A percentile compares a stretch with the other conserved stretches of the same genome.
Evolutionary conservation across 2,888 invertebrate genomes (phyloP).

Genomic region (Thereva unica): DNA sequence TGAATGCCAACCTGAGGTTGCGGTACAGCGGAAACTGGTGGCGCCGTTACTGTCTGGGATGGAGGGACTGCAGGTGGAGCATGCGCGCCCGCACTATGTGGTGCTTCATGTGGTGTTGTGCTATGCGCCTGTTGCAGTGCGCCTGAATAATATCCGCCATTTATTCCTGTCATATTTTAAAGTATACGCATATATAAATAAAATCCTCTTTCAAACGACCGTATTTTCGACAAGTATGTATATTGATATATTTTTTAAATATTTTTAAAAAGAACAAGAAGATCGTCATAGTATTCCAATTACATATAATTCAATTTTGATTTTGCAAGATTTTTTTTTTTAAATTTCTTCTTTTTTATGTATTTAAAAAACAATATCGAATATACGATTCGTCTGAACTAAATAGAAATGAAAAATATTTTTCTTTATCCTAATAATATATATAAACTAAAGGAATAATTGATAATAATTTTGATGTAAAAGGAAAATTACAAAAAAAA

Average conservation of each 20-base stretch:
- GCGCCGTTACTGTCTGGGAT: constrained; percentile 61
- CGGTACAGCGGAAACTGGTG: constrained; percentile 57
- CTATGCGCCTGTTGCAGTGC: constrained; percentile 86
- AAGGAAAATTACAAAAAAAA: no score
- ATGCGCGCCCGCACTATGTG: constrained; percentile 58
- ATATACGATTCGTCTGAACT: not conserved
- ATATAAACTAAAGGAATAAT: no score
- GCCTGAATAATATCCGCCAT: constrained; percentile 73
- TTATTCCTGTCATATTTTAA: constrained; percentile 64
- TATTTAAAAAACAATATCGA: not conserved
- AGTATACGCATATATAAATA: constrained; percentile 48
- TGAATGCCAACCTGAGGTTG: constrained; percentile 59
- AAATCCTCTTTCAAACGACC: constrained; percentile 32
- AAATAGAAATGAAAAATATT: no score
- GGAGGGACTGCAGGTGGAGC: constrained; percentile 56
- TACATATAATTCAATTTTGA: no score
- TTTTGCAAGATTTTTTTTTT: not conserved
- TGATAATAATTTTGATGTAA: no score
- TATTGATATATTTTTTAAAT: constrained; percentile 9
- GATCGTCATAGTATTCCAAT: no score
- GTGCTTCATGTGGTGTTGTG: constrained; percentile 80
- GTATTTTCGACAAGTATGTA: constrained; percentile 31
- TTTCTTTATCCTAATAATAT: no score
- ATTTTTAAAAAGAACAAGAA: not conserved
- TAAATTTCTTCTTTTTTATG: not conserved